These are phyloP conservation scores for Daboia siamensis DNA, from an alignment of 2,113 vertebrate genomes.

Conservation along the genomic window DNA sequence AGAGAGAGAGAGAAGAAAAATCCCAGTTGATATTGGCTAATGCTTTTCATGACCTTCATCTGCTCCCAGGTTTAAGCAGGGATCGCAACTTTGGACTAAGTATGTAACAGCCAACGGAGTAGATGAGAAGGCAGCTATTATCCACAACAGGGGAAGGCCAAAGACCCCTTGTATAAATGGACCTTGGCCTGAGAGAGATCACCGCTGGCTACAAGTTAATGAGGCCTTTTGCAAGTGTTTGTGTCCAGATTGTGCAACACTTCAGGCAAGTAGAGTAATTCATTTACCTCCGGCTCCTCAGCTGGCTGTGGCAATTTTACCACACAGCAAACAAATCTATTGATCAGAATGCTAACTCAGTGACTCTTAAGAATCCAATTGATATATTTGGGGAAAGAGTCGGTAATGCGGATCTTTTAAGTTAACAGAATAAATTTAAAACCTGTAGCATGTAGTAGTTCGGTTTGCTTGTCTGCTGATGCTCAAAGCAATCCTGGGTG, in stretches of 20 bases:
- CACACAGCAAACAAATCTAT: background rate
- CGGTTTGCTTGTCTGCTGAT: background rate
- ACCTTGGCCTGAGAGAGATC: background rate
- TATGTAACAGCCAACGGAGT: too few species aligned
- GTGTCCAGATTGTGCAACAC: background rate
- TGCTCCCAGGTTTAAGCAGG: background rate
- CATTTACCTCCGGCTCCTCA: background rate
- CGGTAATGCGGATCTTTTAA: background rate
- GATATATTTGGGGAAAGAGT: background rate
- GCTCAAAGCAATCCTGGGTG: background rate
- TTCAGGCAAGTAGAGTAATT: background rate
- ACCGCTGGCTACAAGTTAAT: background rate
- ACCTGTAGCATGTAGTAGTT: background rate
- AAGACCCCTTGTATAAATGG: background rate
- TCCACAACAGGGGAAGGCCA: background rate
- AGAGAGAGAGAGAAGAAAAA: background rate
- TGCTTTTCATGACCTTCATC: background rate
- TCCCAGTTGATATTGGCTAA: background rate
- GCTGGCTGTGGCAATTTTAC: background rate
- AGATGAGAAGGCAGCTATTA: background rate
- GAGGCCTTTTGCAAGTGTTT: background rate
- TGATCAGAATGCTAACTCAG: background rate
- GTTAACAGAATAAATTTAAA: background rate
- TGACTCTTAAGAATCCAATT: background rate
- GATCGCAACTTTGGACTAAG: too few species aligned